Percentiles rank a stretch among this genome's conserved stretches.
These are phyloP conservation scores for Laterallus jamaicensis DNA, from an alignment of 2,113 vertebrate species.

Conservation along the genomic window DNA sequence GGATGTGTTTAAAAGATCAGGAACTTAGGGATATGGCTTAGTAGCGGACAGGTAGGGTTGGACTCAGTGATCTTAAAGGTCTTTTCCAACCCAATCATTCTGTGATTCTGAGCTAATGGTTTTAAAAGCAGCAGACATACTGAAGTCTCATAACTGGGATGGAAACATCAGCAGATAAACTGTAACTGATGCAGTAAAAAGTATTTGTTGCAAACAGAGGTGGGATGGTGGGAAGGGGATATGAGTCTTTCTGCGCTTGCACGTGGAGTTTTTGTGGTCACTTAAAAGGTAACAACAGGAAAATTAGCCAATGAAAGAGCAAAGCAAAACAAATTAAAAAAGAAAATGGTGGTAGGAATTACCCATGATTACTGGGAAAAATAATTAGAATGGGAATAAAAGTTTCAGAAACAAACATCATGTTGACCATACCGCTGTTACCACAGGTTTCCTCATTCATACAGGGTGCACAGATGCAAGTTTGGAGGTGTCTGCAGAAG, in stretches of 20 bases:
- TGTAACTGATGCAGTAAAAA: background rate
- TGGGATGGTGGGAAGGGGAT: fast-evolving
- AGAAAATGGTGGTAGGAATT: background rate
- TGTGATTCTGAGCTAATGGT: background rate
- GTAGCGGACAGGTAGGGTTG: too few species aligned
- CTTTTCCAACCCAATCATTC: too few species aligned
- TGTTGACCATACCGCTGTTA: background rate
- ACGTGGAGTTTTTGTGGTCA: background rate
- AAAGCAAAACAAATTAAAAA: background rate
- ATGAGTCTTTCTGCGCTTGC: background rate
- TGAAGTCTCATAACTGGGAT: background rate
- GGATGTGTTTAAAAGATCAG: too few species aligned
- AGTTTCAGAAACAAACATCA: background rate
- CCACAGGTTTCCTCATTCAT: background rate
- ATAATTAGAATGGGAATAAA: background rate
- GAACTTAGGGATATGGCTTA: too few species aligned
- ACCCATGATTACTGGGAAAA: background rate
- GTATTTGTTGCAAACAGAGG: background rate
- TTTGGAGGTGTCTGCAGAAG: background rate
- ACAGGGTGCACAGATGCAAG: background rate
- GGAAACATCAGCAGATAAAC: background rate
- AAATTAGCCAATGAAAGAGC: background rate
- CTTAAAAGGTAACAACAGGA: background rate
- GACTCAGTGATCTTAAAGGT: too few species aligned
- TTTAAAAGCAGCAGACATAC: background rate